Evolutionary conservation across 2,888 invertebrate species (phyloP), one percentile per base, ranked within the genome.

Genomic region (Drosophila formosana): DNA sequence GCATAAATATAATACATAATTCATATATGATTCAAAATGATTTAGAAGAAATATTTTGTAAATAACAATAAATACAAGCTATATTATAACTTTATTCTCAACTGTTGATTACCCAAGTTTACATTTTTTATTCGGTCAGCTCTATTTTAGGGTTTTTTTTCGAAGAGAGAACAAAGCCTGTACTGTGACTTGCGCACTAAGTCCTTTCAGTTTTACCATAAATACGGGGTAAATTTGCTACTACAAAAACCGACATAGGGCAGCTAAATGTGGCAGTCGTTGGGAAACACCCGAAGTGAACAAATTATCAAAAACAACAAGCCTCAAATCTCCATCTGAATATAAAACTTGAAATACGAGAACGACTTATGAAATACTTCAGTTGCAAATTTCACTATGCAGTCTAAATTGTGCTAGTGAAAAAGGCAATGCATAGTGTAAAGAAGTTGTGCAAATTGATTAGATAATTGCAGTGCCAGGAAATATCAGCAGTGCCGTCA

Each of bases 231-330:
- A 58, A 26, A 41, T 53, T 63, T 34, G 23, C 34, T 26, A 34
- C 65, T 73, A 88, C 85, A 88, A 88, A 88, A 82, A 32, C 34
- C 39, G 53, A 28, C 37, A 28, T 23, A 52, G 30, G 55, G 25
- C 58, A 46, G 46, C 13, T 41, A 53, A 68, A 62, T 45, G 71
- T 53, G 65, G 66, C 88, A 91, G 90, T 91, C 80, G 80, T 80
- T 75, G 78, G 58, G 30, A 61, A 78, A 67, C 75, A 51, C 65
- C 62, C 72, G 72, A 68, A 78, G 66, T 72, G 49, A 6, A 57
- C 52, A 49, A 45, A 23, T 9, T 37, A 43, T 11, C 32, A 32
- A 47, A 37, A 26, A 18, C 18, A 8, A 47, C 11, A 39, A 37
- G 30, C 8, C 25, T 8, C 13, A 39, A 43, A 51, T 45, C 47